phyloP scores from a whole-genome alignment of 1,140 invertebrate species.

The Luehdorfia chinensis region DNA sequence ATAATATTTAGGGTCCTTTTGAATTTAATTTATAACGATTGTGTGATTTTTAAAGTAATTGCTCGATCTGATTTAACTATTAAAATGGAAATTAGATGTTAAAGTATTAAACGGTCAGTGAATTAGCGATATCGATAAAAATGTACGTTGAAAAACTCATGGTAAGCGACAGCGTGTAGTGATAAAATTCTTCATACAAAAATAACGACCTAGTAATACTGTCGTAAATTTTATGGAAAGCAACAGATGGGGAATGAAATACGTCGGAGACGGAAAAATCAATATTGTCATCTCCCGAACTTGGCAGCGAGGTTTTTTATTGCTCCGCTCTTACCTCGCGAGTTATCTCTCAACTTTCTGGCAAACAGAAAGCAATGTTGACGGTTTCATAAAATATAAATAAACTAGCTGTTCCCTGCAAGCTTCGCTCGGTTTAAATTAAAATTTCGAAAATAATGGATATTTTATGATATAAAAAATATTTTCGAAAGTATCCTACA shows the following conservation, averaged over 20 bases:
- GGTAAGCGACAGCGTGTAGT: slow-evolving; percentile 31
- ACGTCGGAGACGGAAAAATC: slow-evolving; percentile 59
- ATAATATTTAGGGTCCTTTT: too few relatives aligned
- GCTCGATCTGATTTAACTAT: too few relatives aligned
- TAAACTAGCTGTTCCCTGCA: too few relatives aligned
- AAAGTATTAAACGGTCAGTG: slow-evolving; percentile 20
- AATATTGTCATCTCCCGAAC: slow-evolving; percentile 65
- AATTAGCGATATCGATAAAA: slow-evolving; percentile 36
- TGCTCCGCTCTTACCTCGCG: slow-evolving; percentile 29
- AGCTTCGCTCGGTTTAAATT: too few relatives aligned
- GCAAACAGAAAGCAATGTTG: too few relatives aligned
- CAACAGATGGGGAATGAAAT: slow-evolving; percentile 73
- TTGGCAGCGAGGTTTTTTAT: slow-evolving; percentile 49
- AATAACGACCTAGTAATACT: slow-evolving; percentile 68
- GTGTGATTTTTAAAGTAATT: too few relatives aligned
- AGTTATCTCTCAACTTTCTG: slow-evolving; percentile 27
- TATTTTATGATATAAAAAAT: too few relatives aligned
- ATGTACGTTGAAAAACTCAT: slow-evolving; percentile 41
- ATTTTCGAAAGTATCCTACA: too few relatives aligned
- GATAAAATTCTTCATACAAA: slow-evolving; percentile 71
- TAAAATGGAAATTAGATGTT: too few relatives aligned
- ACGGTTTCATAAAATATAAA: too few relatives aligned
- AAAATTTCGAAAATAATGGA: too few relatives aligned
- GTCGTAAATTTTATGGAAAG: slow-evolving; percentile 71
- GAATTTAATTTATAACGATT: too few relatives aligned